A percentile compares a stretch with the other conserved stretches of the same genome.
Evolutionary conservation across 2,888 invertebrate species (phyloP).

Genomic region (Caenorhabditis drosophilae): DNA sequence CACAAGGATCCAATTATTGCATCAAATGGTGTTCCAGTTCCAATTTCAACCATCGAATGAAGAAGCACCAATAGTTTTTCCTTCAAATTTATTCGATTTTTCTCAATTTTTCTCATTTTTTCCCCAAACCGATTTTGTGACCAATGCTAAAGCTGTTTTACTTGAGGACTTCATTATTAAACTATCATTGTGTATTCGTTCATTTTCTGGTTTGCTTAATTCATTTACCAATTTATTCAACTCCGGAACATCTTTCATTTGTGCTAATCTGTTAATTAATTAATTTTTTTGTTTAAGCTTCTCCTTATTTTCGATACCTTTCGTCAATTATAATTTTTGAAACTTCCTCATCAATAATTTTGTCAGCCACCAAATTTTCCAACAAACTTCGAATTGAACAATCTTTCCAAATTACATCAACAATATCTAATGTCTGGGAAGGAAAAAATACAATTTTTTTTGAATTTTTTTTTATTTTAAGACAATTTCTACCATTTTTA

Average conservation of each 20-base stretch:
- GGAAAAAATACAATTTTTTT: background rate
- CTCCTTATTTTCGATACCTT: too few relatives aligned
- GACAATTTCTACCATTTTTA: slow-evolving; percentile 12
- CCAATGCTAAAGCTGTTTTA: background rate
- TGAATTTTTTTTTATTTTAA: background rate
- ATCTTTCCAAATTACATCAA: slow-evolving; percentile 4
- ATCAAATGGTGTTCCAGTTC: background rate
- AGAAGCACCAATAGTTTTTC: background rate
- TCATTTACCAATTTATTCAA: background rate
- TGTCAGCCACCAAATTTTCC: background rate
- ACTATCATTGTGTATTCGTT: background rate
- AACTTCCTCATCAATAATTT: background rate
- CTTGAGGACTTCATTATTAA: background rate
- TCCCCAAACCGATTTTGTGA: too few relatives aligned
- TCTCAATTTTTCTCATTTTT: too few relatives aligned
- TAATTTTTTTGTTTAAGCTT: too few relatives aligned
- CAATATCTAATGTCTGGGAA: slow-evolving; percentile 3
- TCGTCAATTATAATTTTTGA: background rate
- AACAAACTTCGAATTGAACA: slow-evolving; percentile 5
- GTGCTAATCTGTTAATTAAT: too few relatives aligned
- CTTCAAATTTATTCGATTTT: background rate
- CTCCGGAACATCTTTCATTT: background rate
- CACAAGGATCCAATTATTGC: background rate
- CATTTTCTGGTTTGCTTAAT: background rate
- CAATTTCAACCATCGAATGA: background rate